These are phyloP conservation scores for Ptychochromis oligacanthus DNA, from an alignment of 2,113 vertebrate species.

Conservation along the genomic window DNA sequence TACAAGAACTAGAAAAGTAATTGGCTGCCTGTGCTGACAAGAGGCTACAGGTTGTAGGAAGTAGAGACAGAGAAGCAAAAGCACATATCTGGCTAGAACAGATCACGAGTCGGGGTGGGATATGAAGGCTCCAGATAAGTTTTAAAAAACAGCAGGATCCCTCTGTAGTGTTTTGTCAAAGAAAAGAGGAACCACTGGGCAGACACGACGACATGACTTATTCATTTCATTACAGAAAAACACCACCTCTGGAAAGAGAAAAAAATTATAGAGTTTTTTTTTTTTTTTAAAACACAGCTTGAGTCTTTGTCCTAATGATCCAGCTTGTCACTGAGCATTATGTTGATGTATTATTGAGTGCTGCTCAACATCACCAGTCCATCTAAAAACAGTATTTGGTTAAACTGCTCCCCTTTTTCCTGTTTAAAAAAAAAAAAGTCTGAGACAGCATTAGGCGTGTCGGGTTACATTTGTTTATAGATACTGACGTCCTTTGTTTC, in stretches of 20 bases:
- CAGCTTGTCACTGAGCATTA: constrained; percentile 47
- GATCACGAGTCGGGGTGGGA: constrained; percentile 43
- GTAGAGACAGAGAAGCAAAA: constrained; percentile 60
- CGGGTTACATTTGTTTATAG: constrained; percentile 46
- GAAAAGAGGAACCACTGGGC: constrained; percentile 59
- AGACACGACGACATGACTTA: constrained; percentile 66
- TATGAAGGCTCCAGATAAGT: constrained; percentile 21
- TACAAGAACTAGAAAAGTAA: constrained; percentile 62
- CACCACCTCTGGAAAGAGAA: constrained; percentile 56
- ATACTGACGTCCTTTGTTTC: constrained; percentile 41
- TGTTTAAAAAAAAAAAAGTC: constrained; percentile 35
- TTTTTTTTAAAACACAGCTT: constrained; percentile 41
- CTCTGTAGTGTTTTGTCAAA: constrained; percentile 74
- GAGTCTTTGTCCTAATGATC: constrained; percentile 56
- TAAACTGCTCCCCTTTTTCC: constrained; percentile 63
- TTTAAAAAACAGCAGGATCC: constrained; percentile 60
- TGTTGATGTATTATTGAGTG: constrained; percentile 50
- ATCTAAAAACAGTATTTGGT: constrained; percentile 77
- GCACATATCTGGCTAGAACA: constrained; percentile 49
- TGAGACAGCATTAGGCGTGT: constrained; percentile 55
- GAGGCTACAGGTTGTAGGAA: constrained; percentile 65
- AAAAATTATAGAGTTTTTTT: constrained; percentile 32
- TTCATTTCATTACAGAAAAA: constrained; percentile 62
- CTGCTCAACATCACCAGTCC: constrained; percentile 70
- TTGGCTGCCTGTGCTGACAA: constrained; percentile 52